Evolutionary conservation across 2,797 vertebrate species (phyloP).

Genomic region (Phyllotis vaccarum): DNA sequence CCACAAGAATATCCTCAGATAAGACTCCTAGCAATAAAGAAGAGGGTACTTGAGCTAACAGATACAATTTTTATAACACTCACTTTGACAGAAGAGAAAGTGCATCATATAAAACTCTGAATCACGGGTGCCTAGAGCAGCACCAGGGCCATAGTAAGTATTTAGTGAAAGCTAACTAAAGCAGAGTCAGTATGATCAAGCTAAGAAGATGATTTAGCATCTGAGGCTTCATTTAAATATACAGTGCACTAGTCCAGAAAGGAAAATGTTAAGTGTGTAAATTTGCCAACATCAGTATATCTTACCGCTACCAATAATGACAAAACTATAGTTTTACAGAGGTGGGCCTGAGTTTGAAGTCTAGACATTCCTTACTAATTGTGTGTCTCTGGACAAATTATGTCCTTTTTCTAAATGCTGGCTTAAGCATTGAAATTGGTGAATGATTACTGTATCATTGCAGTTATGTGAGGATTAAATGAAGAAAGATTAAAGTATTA

Average conservation of each 20-base stretch:
- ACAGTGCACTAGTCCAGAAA: not conserved
- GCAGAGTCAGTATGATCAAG: not conserved
- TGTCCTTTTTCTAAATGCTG: not conserved
- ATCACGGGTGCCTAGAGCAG: not conserved
- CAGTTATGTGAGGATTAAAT: not conserved
- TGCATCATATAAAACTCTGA: not conserved
- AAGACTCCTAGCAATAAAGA: no score
- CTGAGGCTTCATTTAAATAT: not conserved
- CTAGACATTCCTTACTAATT: not conserved
- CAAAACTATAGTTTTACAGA: slow-evolving; percentile 27
- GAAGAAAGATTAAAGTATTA: not conserved
- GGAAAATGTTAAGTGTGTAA: slow-evolving; percentile 6
- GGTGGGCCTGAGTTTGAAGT: not conserved
- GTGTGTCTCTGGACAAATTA: not conserved
- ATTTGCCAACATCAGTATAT: not conserved
- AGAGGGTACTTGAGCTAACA: not conserved
- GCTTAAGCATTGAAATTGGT: not conserved
- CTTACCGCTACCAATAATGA: not conserved
- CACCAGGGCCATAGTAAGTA: not conserved
- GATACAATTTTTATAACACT: not conserved
- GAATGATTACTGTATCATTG: not conserved
- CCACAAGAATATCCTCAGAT: no score
- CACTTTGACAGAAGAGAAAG: not conserved
- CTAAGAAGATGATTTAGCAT: not conserved
- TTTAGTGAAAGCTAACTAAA: slow-evolving; percentile 15